These are phyloP conservation scores for Micropterix aruncella DNA, from an alignment of 2,888 invertebrate species.

Conservation along the genomic window DNA sequence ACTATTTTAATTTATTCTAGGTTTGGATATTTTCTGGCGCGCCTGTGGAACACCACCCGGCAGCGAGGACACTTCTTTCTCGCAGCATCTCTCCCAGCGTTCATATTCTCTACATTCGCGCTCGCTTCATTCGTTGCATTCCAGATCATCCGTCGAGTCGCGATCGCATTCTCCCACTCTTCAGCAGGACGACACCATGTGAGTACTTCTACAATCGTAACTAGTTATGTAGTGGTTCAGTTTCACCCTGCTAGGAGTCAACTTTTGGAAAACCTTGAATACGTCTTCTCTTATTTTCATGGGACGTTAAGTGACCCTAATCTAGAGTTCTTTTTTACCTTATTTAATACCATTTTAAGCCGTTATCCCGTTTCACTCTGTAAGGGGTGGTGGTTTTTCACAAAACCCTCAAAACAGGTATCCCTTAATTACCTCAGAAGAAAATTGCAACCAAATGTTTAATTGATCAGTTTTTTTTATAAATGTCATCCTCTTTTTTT, in stretches of 20 bases:
- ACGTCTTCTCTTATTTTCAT: background rate
- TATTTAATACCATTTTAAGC: background rate
- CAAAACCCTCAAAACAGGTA: too few relatives aligned
- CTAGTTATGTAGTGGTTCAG: background rate
- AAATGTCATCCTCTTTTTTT: too few relatives aligned
- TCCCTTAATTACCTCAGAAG: too few relatives aligned
- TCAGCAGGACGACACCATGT: slow-evolving; percentile 31
- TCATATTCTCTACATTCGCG: slow-evolving; percentile 27
- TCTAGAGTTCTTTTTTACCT: slow-evolving; percentile 1
- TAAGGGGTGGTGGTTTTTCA: too few relatives aligned
- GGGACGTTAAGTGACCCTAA: background rate
- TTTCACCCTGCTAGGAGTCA: slow-evolving; percentile 5
- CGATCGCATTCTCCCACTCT: slow-evolving; percentile 25
- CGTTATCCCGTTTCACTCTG: too few relatives aligned
- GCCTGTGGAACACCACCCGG: slow-evolving; percentile 35
- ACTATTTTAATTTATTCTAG: too few relatives aligned
- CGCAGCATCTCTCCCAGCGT: slow-evolving; percentile 30
- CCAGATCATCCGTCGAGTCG: slow-evolving; percentile 15
- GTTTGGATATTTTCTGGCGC: slow-evolving; percentile 36
- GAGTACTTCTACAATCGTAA: slow-evolving; percentile 11
- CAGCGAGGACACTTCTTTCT: slow-evolving; percentile 32
- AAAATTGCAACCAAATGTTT: too few relatives aligned
- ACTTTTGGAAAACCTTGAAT: background rate
- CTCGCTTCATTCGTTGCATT: slow-evolving; percentile 30
- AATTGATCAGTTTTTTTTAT: too few relatives aligned